A percentile compares a stretch with the other conserved stretches of the same genome.
Conservation (phyloP, 1,140 invertebrate species). For the Scaptomyza pallida region DNA sequence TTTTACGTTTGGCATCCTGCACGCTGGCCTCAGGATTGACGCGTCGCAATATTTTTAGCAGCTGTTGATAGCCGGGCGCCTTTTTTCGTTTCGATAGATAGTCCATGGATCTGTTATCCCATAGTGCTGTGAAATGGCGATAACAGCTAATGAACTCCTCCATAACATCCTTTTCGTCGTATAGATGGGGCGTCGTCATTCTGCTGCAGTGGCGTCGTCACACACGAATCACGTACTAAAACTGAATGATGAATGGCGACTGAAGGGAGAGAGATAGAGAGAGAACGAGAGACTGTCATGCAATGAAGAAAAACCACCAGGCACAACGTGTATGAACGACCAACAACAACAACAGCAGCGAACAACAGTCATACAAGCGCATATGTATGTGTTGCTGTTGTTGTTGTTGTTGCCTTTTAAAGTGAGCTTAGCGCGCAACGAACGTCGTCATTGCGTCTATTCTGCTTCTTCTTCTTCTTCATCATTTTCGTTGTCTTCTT, state of each 20-base stretch:
- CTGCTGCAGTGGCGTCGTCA: conserved; percentile 4
- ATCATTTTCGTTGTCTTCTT: conserved; percentile 8
- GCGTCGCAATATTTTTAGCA: conserved; percentile 54
- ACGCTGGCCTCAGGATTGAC: conserved; percentile 48
- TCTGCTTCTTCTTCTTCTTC: conserved; percentile 23
- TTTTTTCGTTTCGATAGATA: conserved; percentile 66
- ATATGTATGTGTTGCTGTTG: neutral
- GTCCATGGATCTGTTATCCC: conserved; percentile 51
- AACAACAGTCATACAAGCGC: neutral
- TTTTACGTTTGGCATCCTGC: conserved; percentile 65
- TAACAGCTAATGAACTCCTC: conserved; percentile 71
- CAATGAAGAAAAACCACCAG: conserved; percentile 10
- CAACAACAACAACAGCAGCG: too few relatives aligned
- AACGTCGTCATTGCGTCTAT: conserved; percentile 4
- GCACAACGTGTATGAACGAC: conserved; percentile 44
- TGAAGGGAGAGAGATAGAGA: conserved; percentile 10
- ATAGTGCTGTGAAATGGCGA: conserved; percentile 56
- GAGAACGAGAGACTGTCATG: conserved; percentile 47
- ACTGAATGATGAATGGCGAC: conserved; percentile 23
- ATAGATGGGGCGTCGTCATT: conserved; percentile 37
- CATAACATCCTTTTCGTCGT: conserved; percentile 67
- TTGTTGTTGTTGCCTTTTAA: neutral
- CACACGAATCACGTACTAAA: conserved; percentile 27
- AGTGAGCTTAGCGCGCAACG: neutral
- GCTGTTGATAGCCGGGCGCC: conserved; percentile 57